These are phyloP conservation scores for Trimorus sp. DNA, from an alignment of 2,888 invertebrate species.

Conservation along the genomic window DNA sequence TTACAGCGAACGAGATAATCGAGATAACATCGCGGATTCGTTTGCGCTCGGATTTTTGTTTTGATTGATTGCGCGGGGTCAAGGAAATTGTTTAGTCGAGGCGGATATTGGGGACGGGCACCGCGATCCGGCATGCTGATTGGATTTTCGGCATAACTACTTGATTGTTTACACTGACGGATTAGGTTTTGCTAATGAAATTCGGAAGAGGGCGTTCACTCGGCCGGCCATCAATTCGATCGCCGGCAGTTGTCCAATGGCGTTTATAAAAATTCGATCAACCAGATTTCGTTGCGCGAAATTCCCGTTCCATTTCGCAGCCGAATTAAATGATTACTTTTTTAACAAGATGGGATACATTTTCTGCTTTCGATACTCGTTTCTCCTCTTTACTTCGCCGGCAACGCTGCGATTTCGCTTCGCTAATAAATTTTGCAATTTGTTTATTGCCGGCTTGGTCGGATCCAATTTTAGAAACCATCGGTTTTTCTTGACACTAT, in stretches of 20 bases:
- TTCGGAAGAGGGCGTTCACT: background rate
- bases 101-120: constrained; percentile 3
- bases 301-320: no score
- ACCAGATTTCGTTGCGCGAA: background rate
- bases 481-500: no score
- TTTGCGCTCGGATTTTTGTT: constrained; percentile 25
- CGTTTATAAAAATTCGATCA: background rate
- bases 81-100: constrained; percentile 20
- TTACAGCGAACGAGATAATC: constrained; percentile 28
- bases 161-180: constrained; percentile 15
- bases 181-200: constrained; percentile 5
- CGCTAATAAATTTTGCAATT: no score
- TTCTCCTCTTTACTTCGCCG: no score
- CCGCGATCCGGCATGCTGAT: constrained; percentile 6
- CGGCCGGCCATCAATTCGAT: background rate
- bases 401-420: no score
- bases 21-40: constrained; percentile 16
- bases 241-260: background rate
- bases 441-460: no score
- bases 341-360: no score
- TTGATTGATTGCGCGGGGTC: constrained; percentile 26
- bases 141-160: background rate
- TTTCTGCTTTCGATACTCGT: no score
- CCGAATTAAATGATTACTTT: no score
- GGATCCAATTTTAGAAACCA: no score